Percentiles rank a stretch among this genome's conserved stretches.
phyloP scores from a whole-genome alignment of 2,797 vertebrate genomes.

The Anguilla pacifica region DNA sequence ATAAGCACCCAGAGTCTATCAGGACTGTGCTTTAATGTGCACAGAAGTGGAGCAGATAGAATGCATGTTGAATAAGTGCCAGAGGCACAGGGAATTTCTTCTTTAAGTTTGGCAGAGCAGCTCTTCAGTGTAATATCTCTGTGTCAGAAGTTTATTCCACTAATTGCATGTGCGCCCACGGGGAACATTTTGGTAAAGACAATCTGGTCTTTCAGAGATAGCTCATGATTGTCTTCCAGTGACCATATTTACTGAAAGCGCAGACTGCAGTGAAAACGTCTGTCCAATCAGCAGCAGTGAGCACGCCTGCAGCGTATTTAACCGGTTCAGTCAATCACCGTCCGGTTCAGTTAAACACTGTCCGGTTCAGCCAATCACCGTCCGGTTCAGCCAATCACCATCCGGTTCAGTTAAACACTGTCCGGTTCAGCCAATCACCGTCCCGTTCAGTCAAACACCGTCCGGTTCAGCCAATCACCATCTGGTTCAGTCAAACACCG shows the following conservation, averaged over 20 bases:
- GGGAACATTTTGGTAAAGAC: background rate
- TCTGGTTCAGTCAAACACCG: too few species aligned
- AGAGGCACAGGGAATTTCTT: background rate
- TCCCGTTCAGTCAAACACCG: too few species aligned
- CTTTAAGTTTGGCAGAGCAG: background rate
- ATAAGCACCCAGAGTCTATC: background rate
- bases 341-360: too few species aligned
- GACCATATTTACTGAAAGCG: background rate
- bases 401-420: too few species aligned
- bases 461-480: too few species aligned
- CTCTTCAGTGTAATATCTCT: background rate
- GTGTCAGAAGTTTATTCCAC: background rate
- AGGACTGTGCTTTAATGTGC: background rate
- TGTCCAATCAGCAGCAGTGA: background rate
- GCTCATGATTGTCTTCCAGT: background rate
- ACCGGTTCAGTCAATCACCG: too few species aligned
- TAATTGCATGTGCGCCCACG: background rate
- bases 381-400: too few species aligned
- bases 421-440: too few species aligned
- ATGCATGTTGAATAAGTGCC: background rate
- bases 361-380: too few species aligned
- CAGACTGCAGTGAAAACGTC: background rate
- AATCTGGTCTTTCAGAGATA: background rate
- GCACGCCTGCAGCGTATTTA: background rate
- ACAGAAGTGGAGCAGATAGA: background rate